Evolutionary conservation across 1,140 invertebrate genomes (phyloP).

Genomic region (Geopemphigus sp.): DNA sequence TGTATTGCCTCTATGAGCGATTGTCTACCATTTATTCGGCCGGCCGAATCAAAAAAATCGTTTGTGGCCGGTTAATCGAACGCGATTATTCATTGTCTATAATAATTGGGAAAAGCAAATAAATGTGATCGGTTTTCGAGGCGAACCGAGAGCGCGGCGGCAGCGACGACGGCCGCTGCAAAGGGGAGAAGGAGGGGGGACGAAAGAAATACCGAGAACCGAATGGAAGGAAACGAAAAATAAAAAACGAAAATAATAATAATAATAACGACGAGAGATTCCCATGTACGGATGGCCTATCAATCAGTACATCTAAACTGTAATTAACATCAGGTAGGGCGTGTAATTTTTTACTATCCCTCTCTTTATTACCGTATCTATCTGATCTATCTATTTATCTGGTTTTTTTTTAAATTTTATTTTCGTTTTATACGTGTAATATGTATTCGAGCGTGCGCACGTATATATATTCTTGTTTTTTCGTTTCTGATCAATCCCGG

Average conservation of each 20-base stretch:
- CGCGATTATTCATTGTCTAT: slow-evolving; percentile 49
- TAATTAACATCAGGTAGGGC: slow-evolving; percentile 44
- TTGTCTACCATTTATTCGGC: slow-evolving; percentile 45
- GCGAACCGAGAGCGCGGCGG: neutral
- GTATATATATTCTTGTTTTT: slow-evolving; percentile 9
- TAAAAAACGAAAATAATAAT: slow-evolving; percentile 5
- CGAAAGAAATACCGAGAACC: slow-evolving; percentile 1
- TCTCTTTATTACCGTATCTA: neutral
- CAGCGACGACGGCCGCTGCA: neutral
- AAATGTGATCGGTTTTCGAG: slow-evolving; percentile 46
- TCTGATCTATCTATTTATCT: slow-evolving; percentile 3
- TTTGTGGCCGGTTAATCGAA: slow-evolving; percentile 37
- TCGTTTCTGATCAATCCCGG: slow-evolving; percentile 28
- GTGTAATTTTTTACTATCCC: slow-evolving; percentile 21
- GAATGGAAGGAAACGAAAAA: neutral
- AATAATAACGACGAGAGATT: slow-evolving; percentile 43
- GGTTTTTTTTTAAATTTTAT: neutral
- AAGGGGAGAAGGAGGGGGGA: neutral
- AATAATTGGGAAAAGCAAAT: slow-evolving; percentile 50
- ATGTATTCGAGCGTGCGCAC: too few relatives aligned
- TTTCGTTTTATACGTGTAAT: neutral
- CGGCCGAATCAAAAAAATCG: slow-evolving; percentile 41
- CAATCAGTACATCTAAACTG: slow-evolving; percentile 44
- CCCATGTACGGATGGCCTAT: slow-evolving; percentile 47
- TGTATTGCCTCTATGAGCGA: slow-evolving; percentile 24